Percentiles rank a stretch among this genome's conserved stretches.
Evolutionary conservation across 1,140 invertebrate species (phyloP).

Genomic region (Lordiphosa stackelbergi): DNA sequence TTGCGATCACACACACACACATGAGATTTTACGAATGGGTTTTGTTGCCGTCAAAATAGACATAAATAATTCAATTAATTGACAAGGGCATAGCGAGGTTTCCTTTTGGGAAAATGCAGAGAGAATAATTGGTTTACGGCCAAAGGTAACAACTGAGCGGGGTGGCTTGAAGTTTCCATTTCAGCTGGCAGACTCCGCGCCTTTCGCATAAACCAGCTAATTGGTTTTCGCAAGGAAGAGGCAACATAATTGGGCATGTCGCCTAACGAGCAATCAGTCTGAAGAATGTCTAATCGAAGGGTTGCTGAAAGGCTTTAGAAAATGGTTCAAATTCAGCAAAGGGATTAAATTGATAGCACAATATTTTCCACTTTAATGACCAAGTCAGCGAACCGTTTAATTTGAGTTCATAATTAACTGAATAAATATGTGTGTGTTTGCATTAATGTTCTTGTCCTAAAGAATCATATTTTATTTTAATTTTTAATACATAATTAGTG

Average conservation of each 20-base stretch:
- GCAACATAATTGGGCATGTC: slow-evolving; percentile 55
- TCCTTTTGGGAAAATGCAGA: slow-evolving; percentile 40
- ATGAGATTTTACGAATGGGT: too few relatives aligned
- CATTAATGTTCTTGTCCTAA: too few relatives aligned
- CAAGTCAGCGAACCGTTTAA: too few relatives aligned
- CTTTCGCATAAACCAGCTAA: slow-evolving; percentile 50
- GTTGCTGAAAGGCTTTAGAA: slow-evolving; percentile 16
- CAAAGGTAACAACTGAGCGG: slow-evolving; percentile 12
- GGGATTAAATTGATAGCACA: too few relatives aligned
- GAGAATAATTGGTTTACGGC: slow-evolving; percentile 58
- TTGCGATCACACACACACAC: slow-evolving; percentile 17
- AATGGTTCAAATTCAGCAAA: too few relatives aligned
- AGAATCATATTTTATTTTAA: too few relatives aligned
- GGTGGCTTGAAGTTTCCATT: slow-evolving; percentile 55
- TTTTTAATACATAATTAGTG: too few relatives aligned
- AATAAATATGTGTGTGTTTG: too few relatives aligned
- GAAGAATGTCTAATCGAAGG: slow-evolving; percentile 54
- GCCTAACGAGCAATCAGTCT: slow-evolving; percentile 45
- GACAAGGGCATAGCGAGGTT: slow-evolving; percentile 51
- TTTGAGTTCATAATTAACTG: too few relatives aligned
- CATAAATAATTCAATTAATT: slow-evolving; percentile 73
- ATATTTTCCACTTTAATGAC: too few relatives aligned
- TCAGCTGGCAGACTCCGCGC: slow-evolving; percentile 2
- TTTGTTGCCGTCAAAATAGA: slow-evolving; percentile 59
- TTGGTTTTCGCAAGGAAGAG: slow-evolving; percentile 55